Evolutionary conservation across 2,888 invertebrate species (phyloP).

Genomic region (Pterobdella sp.): DNA sequence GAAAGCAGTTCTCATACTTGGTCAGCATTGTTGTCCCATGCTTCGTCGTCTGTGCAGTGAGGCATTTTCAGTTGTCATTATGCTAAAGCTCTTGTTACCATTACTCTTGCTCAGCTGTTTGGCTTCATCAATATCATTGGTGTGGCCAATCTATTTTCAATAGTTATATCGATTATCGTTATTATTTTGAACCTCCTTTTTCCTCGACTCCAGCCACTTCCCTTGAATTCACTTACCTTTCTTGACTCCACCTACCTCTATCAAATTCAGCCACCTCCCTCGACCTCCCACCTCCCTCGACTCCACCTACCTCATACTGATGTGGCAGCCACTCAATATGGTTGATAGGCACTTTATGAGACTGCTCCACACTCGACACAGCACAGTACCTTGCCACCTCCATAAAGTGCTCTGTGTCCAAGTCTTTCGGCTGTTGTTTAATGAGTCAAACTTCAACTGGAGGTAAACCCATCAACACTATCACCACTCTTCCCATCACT

Average conservation of each 20-base stretch:
- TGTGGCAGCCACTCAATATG: conserved; percentile 51
- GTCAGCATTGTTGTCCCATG: conserved; percentile 40
- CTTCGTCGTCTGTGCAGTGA: conserved; percentile 5
- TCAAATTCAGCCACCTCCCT: neutral
- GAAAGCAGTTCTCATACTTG: conserved; percentile 43
- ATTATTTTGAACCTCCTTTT: neutral
- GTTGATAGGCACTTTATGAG: conserved; percentile 48
- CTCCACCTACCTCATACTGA: conserved; percentile 48
- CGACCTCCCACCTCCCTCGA: neutral
- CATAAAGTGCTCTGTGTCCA: conserved; percentile 35
- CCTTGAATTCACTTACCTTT: no score
- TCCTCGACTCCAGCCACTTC: no score
- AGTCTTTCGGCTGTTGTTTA: neutral
- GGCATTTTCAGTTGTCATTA: neutral
- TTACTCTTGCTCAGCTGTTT: neutral
- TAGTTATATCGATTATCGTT: neutral
- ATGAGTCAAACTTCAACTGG: neutral
- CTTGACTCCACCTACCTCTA: neutral
- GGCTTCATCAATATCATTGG: neutral
- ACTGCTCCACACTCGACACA: conserved; percentile 50
- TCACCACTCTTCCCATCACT: neutral
- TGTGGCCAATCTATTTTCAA: neutral
- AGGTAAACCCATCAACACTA: neutral
- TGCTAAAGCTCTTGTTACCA: neutral
- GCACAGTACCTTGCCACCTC: conserved; percentile 50